Percentiles rank a stretch among this genome's conserved stretches.
phyloP scores from a whole-genome alignment of 2,797 vertebrate genomes.

The Ptychobarbus kaznakovi region DNA sequence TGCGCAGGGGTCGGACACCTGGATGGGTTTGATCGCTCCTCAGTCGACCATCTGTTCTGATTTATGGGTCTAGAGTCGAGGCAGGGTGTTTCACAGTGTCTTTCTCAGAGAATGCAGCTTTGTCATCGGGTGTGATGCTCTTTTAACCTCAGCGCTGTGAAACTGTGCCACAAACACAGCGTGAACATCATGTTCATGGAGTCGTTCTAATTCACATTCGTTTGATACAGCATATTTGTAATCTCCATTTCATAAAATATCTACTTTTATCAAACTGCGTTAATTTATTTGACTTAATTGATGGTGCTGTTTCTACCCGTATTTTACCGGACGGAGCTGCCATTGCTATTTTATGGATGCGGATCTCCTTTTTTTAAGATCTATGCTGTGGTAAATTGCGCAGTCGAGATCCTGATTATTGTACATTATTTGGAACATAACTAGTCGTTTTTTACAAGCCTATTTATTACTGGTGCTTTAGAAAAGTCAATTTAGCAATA shows the following conservation, averaged over 20 bases:
- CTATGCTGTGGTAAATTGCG: conserved; percentile 51
- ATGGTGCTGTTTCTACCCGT: conserved; percentile 52
- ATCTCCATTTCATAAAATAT: conserved; percentile 54
- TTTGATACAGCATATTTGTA: conserved; percentile 41
- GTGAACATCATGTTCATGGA: background rate
- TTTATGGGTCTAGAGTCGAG: background rate
- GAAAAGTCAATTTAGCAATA: conserved; percentile 62
- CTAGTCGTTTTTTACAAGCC: conserved; percentile 61
- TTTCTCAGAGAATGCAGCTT: conserved; percentile 5
- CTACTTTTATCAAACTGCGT: conserved; percentile 45
- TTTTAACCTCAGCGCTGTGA: conserved; percentile 10
- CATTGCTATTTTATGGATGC: conserved; percentile 54
- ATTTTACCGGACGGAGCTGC: conserved; percentile 54
- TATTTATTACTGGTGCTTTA: conserved; percentile 74
- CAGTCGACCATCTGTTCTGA: background rate
- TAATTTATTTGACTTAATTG: conserved; percentile 60
- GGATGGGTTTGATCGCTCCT: conserved; percentile 6
- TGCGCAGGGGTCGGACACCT: background rate
- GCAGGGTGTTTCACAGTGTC: conserved; percentile 21
- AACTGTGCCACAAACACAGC: conserved; percentile 16
- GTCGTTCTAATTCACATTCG: background rate
- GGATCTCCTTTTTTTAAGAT: conserved; percentile 50
- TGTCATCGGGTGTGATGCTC: background rate
- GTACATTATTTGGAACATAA: conserved; percentile 58
- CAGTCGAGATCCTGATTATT: conserved; percentile 65